Evolutionary conservation across 2,888 invertebrate genomes (phyloP).

Genomic region (Ectobius pallidus): DNA sequence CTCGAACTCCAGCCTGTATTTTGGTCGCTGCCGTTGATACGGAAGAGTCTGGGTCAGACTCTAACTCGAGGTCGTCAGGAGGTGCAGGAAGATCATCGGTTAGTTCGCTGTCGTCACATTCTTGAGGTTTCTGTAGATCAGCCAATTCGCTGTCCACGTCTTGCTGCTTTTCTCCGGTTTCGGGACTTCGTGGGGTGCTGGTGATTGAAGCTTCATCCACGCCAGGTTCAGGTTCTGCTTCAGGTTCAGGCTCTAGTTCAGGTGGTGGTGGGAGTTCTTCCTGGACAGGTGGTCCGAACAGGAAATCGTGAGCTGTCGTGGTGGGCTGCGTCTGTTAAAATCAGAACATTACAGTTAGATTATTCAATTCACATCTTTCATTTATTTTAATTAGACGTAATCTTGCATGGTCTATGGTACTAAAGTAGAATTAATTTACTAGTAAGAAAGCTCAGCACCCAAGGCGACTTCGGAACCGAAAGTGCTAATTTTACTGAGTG

Average conservation of each 20-base stretch:
- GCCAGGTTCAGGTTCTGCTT: background rate
- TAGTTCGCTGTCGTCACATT: constrained; percentile 43
- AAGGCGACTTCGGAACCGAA: too few relatives aligned
- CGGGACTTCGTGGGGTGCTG: constrained; percentile 17
- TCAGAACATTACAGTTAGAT: too few relatives aligned
- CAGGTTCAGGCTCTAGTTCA: too few relatives aligned
- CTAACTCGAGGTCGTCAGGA: background rate
- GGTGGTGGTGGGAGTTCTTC: too few relatives aligned
- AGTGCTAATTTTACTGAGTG: too few relatives aligned
- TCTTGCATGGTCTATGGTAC: too few relatives aligned
- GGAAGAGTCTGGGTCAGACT: constrained; percentile 34
- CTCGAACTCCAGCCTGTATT: constrained; percentile 47
- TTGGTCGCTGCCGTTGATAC: constrained; percentile 46
- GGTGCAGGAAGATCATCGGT: constrained; percentile 23
- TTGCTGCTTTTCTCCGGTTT: constrained; percentile 32
- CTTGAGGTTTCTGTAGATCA: constrained; percentile 41
- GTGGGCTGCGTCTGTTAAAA: background rate
- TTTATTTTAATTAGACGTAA: too few relatives aligned
- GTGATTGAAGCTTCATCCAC: background rate
- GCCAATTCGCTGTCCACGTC: constrained; percentile 41
- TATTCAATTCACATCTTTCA: too few relatives aligned
- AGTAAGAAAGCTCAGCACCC: too few relatives aligned
- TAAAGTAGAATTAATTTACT: too few relatives aligned
- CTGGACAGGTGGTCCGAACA: constrained; percentile 8
- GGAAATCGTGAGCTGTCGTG: constrained; percentile 1